Base-by-base conservation (phyloP, 2,113 vertebrate genomes). In the Ibidorhyncha struthersii region DNA sequence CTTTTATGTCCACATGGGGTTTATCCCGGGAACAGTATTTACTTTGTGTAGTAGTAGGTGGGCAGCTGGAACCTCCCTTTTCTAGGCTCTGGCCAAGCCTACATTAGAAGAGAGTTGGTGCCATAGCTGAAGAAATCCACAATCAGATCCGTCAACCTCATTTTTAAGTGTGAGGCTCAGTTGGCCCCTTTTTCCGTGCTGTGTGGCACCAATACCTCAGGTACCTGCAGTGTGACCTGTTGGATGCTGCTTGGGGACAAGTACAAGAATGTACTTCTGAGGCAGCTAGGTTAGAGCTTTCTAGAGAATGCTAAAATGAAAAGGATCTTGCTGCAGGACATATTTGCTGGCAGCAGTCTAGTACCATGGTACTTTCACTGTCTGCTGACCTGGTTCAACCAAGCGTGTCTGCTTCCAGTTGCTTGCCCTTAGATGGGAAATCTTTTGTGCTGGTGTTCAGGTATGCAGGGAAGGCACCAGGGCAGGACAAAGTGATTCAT, bases 81-180 rank as follows among this genome's bases (percentile, higher is more conserved):
- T 20, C 27, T 72, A 58, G 34, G 19, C 4, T 77, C 10, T 40
- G 4, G 9, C 58, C 12, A 52, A 52, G 23, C 8, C 58, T 67
- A 2, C 53, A 3, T n/a, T 59, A 58, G 30, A 81, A 62, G 6
- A 32, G 4, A 80, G 21, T 22, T 62, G 7, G 13, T 63, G 30
- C 1, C 21, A 43, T 10, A 36, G n/a, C 38, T 83, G 63, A 53
- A 66, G 26, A 90, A 67, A 38, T 53, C 10, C 8, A 9, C 8
- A 4, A 6, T 11, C 26, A 36, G 34, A 47, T 12, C 2, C 6
- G 23, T 47, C 18, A 55, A 23, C 9, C 3, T 22, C 0, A 19
- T 67, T 79, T 52, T 76, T 29, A 41, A 56, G 12, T 50, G 9
- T 12, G 12, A 36, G 7, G 8, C 47, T 82, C 23, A 43, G 6